phyloP scores from a whole-genome alignment of 2,888 invertebrate species.

The Troides helena region DNA sequence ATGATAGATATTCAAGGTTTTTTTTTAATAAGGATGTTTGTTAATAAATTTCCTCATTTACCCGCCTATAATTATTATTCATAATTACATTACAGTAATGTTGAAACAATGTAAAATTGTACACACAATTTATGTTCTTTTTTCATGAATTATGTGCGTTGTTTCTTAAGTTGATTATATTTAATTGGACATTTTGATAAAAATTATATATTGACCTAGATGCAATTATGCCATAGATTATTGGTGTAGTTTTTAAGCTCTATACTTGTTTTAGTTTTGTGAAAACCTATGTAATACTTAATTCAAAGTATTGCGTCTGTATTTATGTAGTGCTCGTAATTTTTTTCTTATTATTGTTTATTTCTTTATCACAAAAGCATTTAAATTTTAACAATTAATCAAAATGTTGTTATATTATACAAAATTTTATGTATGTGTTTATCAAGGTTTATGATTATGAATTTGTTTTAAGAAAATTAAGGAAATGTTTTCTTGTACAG shows the following conservation, averaged over 20 bases:
- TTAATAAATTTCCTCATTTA: constrained; percentile 23
- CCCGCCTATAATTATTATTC: constrained; percentile 26
- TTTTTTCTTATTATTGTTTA: background rate
- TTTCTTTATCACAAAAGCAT: background rate
- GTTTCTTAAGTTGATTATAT: constrained; percentile 13
- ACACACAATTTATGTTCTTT: constrained; percentile 14
- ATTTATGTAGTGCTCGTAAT: background rate
- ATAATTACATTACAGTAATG: constrained; percentile 6
- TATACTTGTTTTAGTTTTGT: too few species aligned
- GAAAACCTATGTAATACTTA: too few species aligned
- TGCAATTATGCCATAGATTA: too few species aligned
- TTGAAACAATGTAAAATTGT: constrained; percentile 13
- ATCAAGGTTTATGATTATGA: constrained; percentile 14
- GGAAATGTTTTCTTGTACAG: constrained; percentile 27
- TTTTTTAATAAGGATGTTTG: background rate
- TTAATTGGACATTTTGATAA: constrained; percentile 7
- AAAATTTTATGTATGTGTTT: constrained; percentile 27
- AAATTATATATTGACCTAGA: too few species aligned
- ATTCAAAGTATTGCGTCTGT: background rate
- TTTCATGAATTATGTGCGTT: constrained; percentile 11
- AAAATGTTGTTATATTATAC: constrained; percentile 16
- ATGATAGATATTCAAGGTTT: background rate
- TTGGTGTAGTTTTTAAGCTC: too few species aligned
- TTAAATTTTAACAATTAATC: background rate
- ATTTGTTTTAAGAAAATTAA: constrained; percentile 22